Conservation (phyloP, 1,140 invertebrate species). For the Ptiloglossa arizonensis region DNA sequence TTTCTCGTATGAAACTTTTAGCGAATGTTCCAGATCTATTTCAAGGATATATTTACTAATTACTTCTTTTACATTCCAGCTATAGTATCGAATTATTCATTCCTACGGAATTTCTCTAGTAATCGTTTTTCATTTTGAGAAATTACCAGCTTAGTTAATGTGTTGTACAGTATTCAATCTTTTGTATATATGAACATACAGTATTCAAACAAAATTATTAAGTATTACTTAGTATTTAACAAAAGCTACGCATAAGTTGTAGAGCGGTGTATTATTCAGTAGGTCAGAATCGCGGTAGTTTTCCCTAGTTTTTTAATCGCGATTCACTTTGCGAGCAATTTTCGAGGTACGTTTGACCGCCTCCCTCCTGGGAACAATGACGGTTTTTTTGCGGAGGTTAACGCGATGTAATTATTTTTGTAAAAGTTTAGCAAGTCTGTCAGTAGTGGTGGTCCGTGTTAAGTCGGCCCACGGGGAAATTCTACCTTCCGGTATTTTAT, state of each 20-base stretch:
- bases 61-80: too few relatives aligned
- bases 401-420: slow-evolving; percentile 9
- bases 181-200: too few relatives aligned
- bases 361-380: neutral
- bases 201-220: too few relatives aligned
- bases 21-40: too few relatives aligned
- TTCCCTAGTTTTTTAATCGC: neutral
- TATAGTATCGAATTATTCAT: too few relatives aligned
- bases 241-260: neutral
- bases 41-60: too few relatives aligned
- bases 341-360: neutral
- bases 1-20: too few relatives aligned
- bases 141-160: too few relatives aligned
- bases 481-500: neutral
- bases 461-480: slow-evolving; percentile 27
- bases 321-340: neutral
- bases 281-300: neutral
- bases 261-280: neutral
- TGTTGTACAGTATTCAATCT: too few relatives aligned
- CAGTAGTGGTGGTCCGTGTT: neutral
- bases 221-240: too few relatives aligned
- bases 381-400: neutral
- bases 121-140: too few relatives aligned
- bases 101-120: too few relatives aligned
- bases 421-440: neutral